Base-by-base conservation (phyloP, 2,888 invertebrate genomes). In the Drosophila tanythrix region DNA sequence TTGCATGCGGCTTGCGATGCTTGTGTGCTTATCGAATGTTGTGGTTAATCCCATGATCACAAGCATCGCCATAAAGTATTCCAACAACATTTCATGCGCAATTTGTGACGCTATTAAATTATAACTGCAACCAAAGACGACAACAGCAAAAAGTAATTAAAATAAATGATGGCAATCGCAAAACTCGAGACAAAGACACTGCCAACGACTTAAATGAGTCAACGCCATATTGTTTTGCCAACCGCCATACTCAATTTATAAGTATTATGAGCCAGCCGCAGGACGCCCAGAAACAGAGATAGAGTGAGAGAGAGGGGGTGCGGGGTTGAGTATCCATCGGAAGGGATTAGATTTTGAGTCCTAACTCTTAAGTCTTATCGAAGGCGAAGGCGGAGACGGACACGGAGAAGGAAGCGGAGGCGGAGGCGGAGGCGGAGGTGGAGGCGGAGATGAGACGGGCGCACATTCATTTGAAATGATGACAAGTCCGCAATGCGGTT, bases 81-180 rank as follows among this genome's bases (percentile, higher is more conserved):
- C 93, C 92, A 93, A 92, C 93, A 93, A 93, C 93, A 93, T 93
- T 92, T 92, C 93, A 92, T 92, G 91, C 90, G 90, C 92, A 91
- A 90, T 91, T 91, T 87, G 79, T 90, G 79, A 85, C 69, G 89
- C 89, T 79, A 78, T 88, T 82, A 70, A 88, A 82, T 89, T 84
- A 85, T 87, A 90, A 90, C 90, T 85, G 85, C 81, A 86, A 83
- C 83, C 84, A 70, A 72, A 71, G 69, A 74, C 58, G 68, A 56
- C 75, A 71, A 69, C 62, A 62, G 68, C 70, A 78, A 77, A 86
- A 88, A 82, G 80, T 90, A 83, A 88, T 89, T 87, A 90, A 88
- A 88, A 90, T 88, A 86, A 90, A 87, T 88, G 89, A 90, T 82
- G 83, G 83, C 86, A 90, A 86, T 86, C 87, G 89, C 72, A 74